Base-by-base conservation (phyloP, 2,888 invertebrate species). In the Tipula helvola region DNA sequence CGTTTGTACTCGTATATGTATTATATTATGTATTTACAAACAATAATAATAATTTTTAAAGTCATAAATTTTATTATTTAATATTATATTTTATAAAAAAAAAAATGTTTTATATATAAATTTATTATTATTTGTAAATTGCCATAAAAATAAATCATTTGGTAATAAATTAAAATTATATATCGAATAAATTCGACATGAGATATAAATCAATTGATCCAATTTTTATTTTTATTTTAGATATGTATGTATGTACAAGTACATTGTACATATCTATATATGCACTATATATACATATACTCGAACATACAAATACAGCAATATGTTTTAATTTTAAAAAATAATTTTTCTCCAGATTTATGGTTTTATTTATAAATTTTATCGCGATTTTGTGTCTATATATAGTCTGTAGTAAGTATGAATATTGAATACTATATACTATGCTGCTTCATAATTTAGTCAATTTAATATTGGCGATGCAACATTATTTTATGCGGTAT, bases 41-140 rank as follows among this genome's bases (percentile, higher is more conserved):
- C 71, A 71, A 71, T 71, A 71, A 71, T 28, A 71, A 71, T 71
- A 71, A 71, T 71, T 71, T 71, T 71, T 71, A 71, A 71, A 71
- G 71, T 71, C 71, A 71, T 71, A 71, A 71, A 71, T 71, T 71
- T 28, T 71, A 71, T 71, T 71, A 71, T 71, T 28, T 71, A 71
- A 57, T 57, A 57, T 57, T 57, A 16, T 28, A 28, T 28, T 28
- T n/a, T 57, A 57, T 57, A 57, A 39, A 39, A 16, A 57, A 7
- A 57, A 28, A 28, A 28, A 57, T 44, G 1, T 44, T 52, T 28
- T 28, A 71, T 71, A 28, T 71, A 71, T 71, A 71, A 71, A 71
- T 71, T 71, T 71, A 71, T 71, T 71, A 71, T 71, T 71, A 71
- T 71, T 71, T 71, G 71, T 71, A 71, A 71, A 71, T 71, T 71